Conservation (phyloP, 1,140 invertebrate species). For the Eciton burchellii region DNA sequence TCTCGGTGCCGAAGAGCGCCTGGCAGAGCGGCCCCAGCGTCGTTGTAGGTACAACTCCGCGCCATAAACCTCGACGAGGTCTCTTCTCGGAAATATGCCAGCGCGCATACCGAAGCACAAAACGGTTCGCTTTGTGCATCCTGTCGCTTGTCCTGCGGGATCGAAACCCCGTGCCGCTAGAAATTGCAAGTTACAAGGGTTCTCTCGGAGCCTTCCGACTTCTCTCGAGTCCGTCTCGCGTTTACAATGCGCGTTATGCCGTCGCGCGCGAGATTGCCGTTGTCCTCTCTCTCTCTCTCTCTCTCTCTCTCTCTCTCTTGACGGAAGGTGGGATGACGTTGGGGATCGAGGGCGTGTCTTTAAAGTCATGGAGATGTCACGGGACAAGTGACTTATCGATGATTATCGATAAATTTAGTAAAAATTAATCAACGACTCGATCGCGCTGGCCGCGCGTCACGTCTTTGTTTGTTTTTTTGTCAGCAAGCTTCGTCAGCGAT, state of each 20-base stretch:
- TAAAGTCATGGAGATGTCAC: no score
- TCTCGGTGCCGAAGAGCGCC: constrained; percentile 69
- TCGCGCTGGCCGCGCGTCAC: no score
- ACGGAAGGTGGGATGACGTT: no score
- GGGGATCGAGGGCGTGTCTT: no score
- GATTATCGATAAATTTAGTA: no score
- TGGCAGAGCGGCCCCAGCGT: constrained; percentile 62
- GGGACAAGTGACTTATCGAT: no score
- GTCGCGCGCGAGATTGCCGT: not conserved
- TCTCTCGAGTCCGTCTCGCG: constrained; percentile 9
- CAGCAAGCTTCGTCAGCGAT: no score
- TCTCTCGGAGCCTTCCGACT: not conserved
- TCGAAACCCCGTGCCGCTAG: constrained; percentile 24
- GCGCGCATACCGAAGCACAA: constrained; percentile 72
- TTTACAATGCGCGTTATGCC: constrained; percentile 15
- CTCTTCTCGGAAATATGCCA: constrained; percentile 80
- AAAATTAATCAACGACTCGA: no score
- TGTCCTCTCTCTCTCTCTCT: not conserved
- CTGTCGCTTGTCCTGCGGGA: constrained; percentile 60
- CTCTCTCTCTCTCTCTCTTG: no score
- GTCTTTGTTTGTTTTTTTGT: no score
- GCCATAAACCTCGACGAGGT: constrained; percentile 78
- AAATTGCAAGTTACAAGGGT: constrained; percentile 30
- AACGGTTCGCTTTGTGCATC: constrained; percentile 68
- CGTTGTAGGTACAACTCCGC: constrained; percentile 78